phyloP scores from a whole-genome alignment of 2,797 vertebrate genomes.

The Danio jaintianensis region DNA sequence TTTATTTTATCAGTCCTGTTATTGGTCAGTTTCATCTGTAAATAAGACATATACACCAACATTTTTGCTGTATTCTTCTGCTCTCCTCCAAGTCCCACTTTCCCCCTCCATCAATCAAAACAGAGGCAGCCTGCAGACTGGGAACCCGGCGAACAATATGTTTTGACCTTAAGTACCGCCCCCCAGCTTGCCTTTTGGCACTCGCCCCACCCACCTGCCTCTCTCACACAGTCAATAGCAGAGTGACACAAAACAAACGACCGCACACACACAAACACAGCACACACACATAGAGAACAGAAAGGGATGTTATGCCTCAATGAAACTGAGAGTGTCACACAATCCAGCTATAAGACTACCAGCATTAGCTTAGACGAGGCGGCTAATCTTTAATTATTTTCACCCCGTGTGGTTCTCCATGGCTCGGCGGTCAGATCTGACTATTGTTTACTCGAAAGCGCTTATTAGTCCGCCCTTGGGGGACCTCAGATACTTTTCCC shows the following conservation, averaged over 20 bases:
- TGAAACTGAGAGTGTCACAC: constrained; percentile 15
- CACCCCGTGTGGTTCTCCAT: constrained; percentile 64
- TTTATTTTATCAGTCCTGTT: neutral
- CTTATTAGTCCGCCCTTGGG: constrained; percentile 76
- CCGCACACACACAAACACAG: constrained; percentile 49
- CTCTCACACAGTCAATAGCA: constrained; percentile 80
- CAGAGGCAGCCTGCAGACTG: constrained; percentile 76
- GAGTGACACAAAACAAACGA: constrained; percentile 83
- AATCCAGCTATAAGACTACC: constrained; percentile 49
- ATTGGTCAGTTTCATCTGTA: neutral
- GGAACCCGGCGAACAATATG: constrained; percentile 77
- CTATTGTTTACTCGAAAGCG: constrained; percentile 77
- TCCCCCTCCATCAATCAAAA: constrained; percentile 77
- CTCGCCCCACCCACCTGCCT: constrained; percentile 27
- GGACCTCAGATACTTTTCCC: constrained; percentile 46
- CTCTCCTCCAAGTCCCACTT: constrained; percentile 57
- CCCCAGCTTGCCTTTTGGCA: constrained; percentile 78
- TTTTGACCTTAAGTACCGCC: constrained; percentile 82
- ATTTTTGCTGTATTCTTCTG: constrained; percentile 43
- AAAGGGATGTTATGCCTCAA: neutral
- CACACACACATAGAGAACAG: neutral
- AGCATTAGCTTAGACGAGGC: constrained; percentile 55
- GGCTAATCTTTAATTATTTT: constrained; percentile 69
- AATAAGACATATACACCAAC: constrained; percentile 3
- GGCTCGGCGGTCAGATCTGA: constrained; percentile 72